Conservation (phyloP, 2,797 vertebrate species). For the Synaphobranchus kaupii region DNA sequence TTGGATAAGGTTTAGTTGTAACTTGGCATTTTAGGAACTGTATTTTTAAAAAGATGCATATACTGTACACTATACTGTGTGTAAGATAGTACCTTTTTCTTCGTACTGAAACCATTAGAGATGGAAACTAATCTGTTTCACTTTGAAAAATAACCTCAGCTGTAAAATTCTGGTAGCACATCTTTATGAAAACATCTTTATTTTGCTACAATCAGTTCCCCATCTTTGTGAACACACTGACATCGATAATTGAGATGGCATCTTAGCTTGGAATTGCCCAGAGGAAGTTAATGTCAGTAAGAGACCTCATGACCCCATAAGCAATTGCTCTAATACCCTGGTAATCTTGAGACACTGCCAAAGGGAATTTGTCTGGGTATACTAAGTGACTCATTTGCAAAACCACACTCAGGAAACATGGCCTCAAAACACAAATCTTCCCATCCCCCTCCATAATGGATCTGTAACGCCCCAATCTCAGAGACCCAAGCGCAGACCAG, state of each 20-base stretch:
- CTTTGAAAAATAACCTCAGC: neutral
- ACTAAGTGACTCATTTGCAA: neutral
- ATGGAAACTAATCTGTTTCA: too few relatives aligned
- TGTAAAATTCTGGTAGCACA: neutral
- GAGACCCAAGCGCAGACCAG: too few relatives aligned
- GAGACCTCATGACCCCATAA: neutral
- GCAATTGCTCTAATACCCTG: neutral
- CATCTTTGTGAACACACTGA: neutral
- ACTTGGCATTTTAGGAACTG: too few relatives aligned
- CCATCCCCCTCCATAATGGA: neutral
- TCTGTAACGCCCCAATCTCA: too few relatives aligned
- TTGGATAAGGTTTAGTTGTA: too few relatives aligned
- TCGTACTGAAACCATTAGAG: too few relatives aligned
- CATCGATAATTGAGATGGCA: neutral
- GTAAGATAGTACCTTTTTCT: too few relatives aligned
- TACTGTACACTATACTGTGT: too few relatives aligned
- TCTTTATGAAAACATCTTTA: neutral
- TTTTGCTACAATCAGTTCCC: neutral
- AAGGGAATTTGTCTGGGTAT: neutral
- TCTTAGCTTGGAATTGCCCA: neutral
- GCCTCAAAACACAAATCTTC: neutral
- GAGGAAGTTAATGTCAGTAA: neutral
- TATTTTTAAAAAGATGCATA: too few relatives aligned
- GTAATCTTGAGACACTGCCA: neutral
- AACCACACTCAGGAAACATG: neutral